Evolutionary conservation across 2,113 vertebrate genomes (phyloP).

Genomic region (Pollachius pollachius): DNA sequence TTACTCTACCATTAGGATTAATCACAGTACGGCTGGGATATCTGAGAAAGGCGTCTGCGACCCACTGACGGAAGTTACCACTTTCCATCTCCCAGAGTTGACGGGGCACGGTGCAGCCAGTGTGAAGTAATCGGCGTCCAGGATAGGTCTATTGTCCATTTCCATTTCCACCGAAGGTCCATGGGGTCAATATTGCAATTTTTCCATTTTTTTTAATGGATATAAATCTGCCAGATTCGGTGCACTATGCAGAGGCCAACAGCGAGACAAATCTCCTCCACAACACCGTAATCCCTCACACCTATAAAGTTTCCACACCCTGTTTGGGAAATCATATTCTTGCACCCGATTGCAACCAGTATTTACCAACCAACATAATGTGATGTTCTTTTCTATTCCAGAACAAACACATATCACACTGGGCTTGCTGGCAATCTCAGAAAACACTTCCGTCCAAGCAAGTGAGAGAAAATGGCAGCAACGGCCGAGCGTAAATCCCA

Average conservation of each 20-base stretch:
- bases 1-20: neutral
- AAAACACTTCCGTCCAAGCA: slow-evolving; percentile 49
- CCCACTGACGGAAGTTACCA: slow-evolving; percentile 35
- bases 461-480: slow-evolving; percentile 39
- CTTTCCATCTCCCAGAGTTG: slow-evolving; percentile 42
- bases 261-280: slow-evolving; percentile 59
- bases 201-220: slow-evolving; percentile 35
- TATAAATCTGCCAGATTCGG: slow-evolving; percentile 56
- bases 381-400: slow-evolving; percentile 45
- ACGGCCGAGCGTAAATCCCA: slow-evolving; percentile 55
- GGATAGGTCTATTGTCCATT: slow-evolving; percentile 57
- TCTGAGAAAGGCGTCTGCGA: slow-evolving; percentile 8
- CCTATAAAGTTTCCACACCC: slow-evolving; percentile 63
- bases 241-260: slow-evolving; percentile 51
- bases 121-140: slow-evolving; percentile 53
- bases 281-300: slow-evolving; percentile 58
- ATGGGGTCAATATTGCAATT: slow-evolving; percentile 57
- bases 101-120: slow-evolving; percentile 52
- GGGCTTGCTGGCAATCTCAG: slow-evolving; percentile 31
- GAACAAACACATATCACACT: slow-evolving; percentile 47
- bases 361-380: slow-evolving; percentile 52
- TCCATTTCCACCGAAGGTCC: slow-evolving; percentile 49
- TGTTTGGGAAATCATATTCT: slow-evolving; percentile 67
- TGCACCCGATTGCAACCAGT: slow-evolving; percentile 44
- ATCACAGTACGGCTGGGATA: slow-evolving; percentile 10